A percentile compares a stretch with the other conserved stretches of the same genome.
phyloP scores from a whole-genome alignment of 2,888 invertebrate genomes.

The Drosophila prolongata region DNA sequence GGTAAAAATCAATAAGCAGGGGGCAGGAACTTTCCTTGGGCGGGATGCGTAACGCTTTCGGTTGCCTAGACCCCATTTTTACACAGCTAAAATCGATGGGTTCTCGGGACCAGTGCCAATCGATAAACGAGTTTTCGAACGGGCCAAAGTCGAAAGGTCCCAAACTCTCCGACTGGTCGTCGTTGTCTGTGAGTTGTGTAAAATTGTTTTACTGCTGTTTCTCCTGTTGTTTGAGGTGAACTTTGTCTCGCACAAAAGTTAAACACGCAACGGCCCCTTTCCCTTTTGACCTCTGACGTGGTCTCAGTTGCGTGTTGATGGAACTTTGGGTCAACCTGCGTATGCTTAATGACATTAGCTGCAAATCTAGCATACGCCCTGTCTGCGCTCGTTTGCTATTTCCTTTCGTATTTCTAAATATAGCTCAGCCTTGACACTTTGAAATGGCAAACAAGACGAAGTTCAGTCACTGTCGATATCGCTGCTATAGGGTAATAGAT shows the following conservation, averaged over 20 bases:
- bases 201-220: slow-evolving; percentile 14
- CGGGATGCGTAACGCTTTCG: slow-evolving; percentile 12
- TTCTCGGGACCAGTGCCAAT: slow-evolving; percentile 19
- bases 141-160: slow-evolving; percentile 41
- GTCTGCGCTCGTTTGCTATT: slow-evolving; percentile 34
- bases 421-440: slow-evolving; percentile 30
- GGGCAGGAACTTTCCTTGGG: slow-evolving; percentile 6
- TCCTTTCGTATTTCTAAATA: slow-evolving; percentile 27
- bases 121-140: slow-evolving; percentile 36
- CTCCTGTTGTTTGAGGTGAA: slow-evolving; percentile 14
- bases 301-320: slow-evolving; percentile 21
- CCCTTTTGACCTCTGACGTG: slow-evolving; percentile 34
- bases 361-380: slow-evolving; percentile 49
- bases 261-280: slow-evolving; percentile 20
- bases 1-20: slow-evolving; percentile 25
- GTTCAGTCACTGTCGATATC: slow-evolving; percentile 22
- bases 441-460: slow-evolving; percentile 15
- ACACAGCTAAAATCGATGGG: slow-evolving; percentile 17
- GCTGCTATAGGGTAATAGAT: slow-evolving; percentile 7
- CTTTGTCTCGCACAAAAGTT: slow-evolving; percentile 16
- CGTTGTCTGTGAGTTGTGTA: slow-evolving; percentile 9
- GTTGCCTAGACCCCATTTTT: neutral
- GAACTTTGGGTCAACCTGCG: slow-evolving; percentile 39
- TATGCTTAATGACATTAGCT: slow-evolving; percentile 55
- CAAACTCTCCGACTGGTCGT: slow-evolving; percentile 8